Evolutionary conservation across 1,140 invertebrate genomes (phyloP).

Genomic region (Platorchestia sp.): DNA sequence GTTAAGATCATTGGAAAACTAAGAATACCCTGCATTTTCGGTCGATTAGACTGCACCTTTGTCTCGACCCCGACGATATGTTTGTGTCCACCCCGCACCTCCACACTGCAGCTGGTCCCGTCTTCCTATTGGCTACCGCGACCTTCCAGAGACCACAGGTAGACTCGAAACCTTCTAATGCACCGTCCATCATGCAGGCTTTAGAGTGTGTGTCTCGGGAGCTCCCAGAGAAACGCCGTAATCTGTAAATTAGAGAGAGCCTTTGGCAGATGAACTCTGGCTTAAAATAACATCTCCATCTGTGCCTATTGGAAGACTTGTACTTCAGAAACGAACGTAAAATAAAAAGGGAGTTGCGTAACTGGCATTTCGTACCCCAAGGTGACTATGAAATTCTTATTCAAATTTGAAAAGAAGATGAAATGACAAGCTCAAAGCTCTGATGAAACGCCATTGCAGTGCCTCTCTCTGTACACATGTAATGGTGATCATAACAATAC

Average conservation of each 20-base stretch:
- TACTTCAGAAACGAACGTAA: not conserved
- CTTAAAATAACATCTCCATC: not conserved
- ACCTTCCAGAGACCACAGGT: not conserved
- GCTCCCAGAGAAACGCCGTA: not conserved
- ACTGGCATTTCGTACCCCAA: not conserved
- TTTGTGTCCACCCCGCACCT: not conserved
- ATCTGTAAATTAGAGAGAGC: not conserved
- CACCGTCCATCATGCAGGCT: not conserved
- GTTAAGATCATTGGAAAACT: not conserved
- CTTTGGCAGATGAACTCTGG: not conserved
- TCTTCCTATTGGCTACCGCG: not conserved
- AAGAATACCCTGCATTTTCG: not conserved
- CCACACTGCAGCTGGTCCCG: not conserved
- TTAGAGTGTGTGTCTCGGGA: not conserved
- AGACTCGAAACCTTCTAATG: not conserved
- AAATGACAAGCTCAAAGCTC: too few relatives aligned
- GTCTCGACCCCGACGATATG: too few relatives aligned
- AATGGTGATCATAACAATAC: not conserved
- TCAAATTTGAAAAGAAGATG: not conserved
- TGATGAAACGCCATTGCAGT: too few relatives aligned
- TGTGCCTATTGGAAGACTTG: not conserved
- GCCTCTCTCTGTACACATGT: not conserved
- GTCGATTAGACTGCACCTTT: not conserved
- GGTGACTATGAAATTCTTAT: not conserved
- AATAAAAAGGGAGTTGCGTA: not conserved